Percentiles rank a stretch among this genome's conserved stretches.
These are phyloP conservation scores for Tridacna crocea DNA, from an alignment of 2,888 invertebrate genomes.

Conservation along the genomic window DNA sequence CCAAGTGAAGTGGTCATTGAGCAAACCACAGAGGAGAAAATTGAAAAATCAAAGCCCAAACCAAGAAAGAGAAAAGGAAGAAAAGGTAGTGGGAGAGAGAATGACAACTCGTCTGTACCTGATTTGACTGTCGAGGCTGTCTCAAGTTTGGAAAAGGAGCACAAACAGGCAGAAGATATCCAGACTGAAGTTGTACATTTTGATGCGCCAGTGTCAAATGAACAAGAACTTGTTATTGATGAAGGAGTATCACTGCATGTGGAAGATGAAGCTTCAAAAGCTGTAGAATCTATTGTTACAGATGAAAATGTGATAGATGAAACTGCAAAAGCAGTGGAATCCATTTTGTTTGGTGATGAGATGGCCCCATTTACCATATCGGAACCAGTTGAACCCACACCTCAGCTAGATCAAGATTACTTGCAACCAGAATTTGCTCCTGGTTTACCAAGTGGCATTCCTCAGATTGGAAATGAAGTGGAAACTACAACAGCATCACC, in stretches of 20 bases:
- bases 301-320: constrained; percentile 60
- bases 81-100: constrained; percentile 52
- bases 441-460: constrained; percentile 41
- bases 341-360: constrained; percentile 51
- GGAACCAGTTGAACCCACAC: constrained; percentile 58
- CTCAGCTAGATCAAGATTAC: constrained; percentile 55
- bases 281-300: constrained; percentile 57
- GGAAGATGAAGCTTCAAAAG: constrained; percentile 64
- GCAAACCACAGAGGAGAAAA: constrained; percentile 40
- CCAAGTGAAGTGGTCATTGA: constrained; percentile 61
- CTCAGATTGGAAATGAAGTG: constrained; percentile 54
- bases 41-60: constrained; percentile 48
- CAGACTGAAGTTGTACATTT: constrained; percentile 58
- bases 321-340: constrained; percentile 62
- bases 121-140: constrained; percentile 57
- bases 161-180: constrained; percentile 41
- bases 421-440: constrained; percentile 58
- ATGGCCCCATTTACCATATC: constrained; percentile 51
- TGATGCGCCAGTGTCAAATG: constrained; percentile 60
- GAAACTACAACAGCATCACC: constrained; percentile 50
- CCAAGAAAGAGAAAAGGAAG: constrained; percentile 47
- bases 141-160: constrained; percentile 51
- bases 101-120: neutral
- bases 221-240: constrained; percentile 67
- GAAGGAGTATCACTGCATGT: constrained; percentile 64